A percentile compares a stretch with the other conserved stretches of the same genome.
Evolutionary conservation across 2,888 invertebrate species (phyloP).

Genomic region (Eupsilia transversa): DNA sequence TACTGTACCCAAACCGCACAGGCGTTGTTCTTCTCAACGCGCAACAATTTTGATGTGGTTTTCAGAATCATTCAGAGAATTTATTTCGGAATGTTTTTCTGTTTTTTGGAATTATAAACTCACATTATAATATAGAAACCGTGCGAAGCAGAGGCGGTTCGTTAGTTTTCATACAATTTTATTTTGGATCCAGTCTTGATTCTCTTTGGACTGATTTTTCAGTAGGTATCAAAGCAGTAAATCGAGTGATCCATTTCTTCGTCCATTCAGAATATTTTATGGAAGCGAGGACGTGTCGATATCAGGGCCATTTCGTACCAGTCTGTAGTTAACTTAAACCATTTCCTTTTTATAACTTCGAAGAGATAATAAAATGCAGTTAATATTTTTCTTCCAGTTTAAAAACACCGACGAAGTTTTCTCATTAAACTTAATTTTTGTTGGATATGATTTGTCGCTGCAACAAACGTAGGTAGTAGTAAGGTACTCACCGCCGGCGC

Average conservation of each 20-base stretch:
- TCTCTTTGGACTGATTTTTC: background rate
- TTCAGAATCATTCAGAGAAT: no score
- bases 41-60: no score
- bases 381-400: slow-evolving; percentile 34
- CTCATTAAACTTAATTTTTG: slow-evolving; percentile 22
- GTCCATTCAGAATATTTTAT: slow-evolving; percentile 28
- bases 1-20: no score
- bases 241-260: slow-evolving; percentile 14
- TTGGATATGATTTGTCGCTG: background rate
- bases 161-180: no score
- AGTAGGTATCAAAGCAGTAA: slow-evolving; percentile 3
- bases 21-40: no score
- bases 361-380: slow-evolving; percentile 43
- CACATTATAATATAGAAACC: no score
- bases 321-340: slow-evolving; percentile 25
- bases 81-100: no score
- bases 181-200: no score
- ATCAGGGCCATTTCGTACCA: slow-evolving; percentile 4
- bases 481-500: no score
- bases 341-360: slow-evolving; percentile 36
- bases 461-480: no score
- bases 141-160: no score
- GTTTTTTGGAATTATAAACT: no score
- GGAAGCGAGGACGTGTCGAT: background rate
- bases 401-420: slow-evolving; percentile 28